phyloP scores from a whole-genome alignment of 2,888 invertebrate species.

The Prenolepis imparis region DNA sequence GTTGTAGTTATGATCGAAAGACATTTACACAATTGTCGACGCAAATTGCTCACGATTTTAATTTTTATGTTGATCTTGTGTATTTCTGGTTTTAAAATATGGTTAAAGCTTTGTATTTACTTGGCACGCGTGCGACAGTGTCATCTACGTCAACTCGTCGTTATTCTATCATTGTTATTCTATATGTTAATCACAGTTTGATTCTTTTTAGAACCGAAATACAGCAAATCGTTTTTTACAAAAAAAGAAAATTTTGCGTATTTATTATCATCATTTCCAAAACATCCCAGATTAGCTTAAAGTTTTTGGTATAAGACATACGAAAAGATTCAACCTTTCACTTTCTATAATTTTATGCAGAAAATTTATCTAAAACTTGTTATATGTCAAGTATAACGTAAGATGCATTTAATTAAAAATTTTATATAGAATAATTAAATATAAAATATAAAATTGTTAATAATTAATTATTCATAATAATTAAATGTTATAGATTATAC shows the following conservation, averaged over 20 bases:
- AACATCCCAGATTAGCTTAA: constrained; percentile 1
- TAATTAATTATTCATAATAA: background rate
- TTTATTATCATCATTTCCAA: constrained; percentile 21
- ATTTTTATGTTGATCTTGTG: constrained; percentile 51
- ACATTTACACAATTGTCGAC: constrained; percentile 57
- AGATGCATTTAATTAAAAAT: background rate
- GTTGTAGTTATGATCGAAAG: constrained; percentile 57
- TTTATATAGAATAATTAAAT: background rate
- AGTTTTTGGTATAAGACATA: background rate
- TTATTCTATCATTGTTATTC: constrained; percentile 74
- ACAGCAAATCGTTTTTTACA: constrained; percentile 72
- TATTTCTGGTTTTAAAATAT: constrained; percentile 57
- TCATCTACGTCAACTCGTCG: constrained; percentile 60
- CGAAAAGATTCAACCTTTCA: background rate
- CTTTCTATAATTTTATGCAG: background rate
- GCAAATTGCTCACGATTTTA: constrained; percentile 67
- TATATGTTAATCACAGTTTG: constrained; percentile 70
- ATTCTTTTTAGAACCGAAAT: constrained; percentile 69
- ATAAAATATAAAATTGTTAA: constrained; percentile 7
- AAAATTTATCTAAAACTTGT: background rate
- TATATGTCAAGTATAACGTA: background rate
- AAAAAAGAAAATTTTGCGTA: constrained; percentile 5
- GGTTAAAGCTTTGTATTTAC: constrained; percentile 51
- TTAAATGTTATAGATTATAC: constrained; percentile 7
- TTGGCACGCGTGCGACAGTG: constrained; percentile 43